phyloP scores from a whole-genome alignment of 2,797 vertebrate genomes.

The Sebastes umbrosus region DNA sequence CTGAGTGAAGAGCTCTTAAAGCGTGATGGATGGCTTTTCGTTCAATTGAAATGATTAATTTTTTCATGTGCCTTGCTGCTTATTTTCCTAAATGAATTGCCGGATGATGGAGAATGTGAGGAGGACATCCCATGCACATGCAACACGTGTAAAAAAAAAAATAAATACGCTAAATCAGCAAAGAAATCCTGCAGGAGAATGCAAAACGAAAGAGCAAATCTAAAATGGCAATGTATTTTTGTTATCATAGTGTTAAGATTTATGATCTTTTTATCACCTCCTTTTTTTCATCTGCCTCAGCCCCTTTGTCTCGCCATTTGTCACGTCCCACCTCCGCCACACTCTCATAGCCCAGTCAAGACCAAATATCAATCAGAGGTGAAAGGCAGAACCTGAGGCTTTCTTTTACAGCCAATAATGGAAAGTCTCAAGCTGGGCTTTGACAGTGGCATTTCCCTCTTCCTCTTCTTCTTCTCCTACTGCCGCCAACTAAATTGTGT shows the following conservation, averaged over 20 bases:
- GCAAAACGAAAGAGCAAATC: background rate
- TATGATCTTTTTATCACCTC: constrained; percentile 8
- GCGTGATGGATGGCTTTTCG: constrained; percentile 43
- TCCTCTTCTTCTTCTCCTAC: background rate
- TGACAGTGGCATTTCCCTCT: constrained; percentile 2
- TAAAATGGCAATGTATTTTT: background rate
- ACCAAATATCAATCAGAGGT: constrained; percentile 41
- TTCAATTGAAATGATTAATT: constrained; percentile 57
- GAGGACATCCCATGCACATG: background rate
- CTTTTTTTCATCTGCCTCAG: constrained; percentile 13
- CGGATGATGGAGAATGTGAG: background rate
- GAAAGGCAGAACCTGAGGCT: constrained; percentile 39
- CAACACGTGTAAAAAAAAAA: background rate
- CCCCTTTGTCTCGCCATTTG: background rate
- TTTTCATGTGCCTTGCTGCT: constrained; percentile 18
- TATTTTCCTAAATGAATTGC: constrained; percentile 46
- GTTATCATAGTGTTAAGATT: constrained; percentile 19
- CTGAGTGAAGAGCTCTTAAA: constrained; percentile 55
- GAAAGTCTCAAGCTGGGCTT: constrained; percentile 7
- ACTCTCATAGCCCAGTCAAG: background rate
- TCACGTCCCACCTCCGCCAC: constrained; percentile 12
- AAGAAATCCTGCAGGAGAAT: background rate
- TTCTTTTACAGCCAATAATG: constrained; percentile 41
- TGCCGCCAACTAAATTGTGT: constrained; percentile 5
- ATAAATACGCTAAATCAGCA: background rate